phyloP scores from a whole-genome alignment of 2,797 vertebrate genomes.

The Sardinella longiceps region DNA sequence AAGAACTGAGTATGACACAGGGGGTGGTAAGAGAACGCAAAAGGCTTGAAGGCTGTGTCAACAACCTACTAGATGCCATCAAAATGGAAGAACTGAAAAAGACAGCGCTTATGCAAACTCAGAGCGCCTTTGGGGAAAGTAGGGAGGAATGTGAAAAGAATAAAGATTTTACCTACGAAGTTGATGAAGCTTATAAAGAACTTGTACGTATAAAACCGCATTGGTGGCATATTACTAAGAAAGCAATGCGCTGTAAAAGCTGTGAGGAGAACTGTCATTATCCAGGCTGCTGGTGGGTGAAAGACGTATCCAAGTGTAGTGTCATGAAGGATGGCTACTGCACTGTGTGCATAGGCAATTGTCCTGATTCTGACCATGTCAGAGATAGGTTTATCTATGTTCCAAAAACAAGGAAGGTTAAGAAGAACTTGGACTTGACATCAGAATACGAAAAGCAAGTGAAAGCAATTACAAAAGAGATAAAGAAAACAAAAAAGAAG shows the following conservation, averaged over 20 bases:
- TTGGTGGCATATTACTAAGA: background rate
- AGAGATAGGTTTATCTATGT: conserved; percentile 23
- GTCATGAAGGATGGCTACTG: conserved; percentile 27
- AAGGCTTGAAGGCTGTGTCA: conserved; percentile 30
- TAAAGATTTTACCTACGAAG: conserved; percentile 26
- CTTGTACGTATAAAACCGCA: background rate
- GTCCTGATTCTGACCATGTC: conserved; percentile 28
- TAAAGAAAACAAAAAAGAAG: background rate
- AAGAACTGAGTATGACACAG: conserved; percentile 24
- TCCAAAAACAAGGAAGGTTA: background rate
- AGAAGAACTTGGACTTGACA: conserved; percentile 31
- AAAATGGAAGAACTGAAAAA: background rate
- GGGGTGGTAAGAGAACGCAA: conserved; percentile 23
- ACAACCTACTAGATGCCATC: background rate
- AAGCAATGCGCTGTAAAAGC: conserved; percentile 23
- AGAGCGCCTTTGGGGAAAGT: conserved; percentile 2
- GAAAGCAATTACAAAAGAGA: background rate
- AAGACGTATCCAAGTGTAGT: background rate
- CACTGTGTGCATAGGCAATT: conserved; percentile 37
- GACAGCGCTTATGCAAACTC: background rate
- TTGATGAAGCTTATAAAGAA: background rate
- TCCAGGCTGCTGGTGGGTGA: background rate
- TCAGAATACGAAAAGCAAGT: conserved; percentile 25
- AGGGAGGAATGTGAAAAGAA: background rate
- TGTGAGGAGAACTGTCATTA: conserved; percentile 49